Percentiles rank a stretch among this genome's conserved stretches.
These are phyloP conservation scores for Drosophila cyrtoloma DNA, from an alignment of 2,888 invertebrate genomes.

Conservation along the genomic window DNA sequence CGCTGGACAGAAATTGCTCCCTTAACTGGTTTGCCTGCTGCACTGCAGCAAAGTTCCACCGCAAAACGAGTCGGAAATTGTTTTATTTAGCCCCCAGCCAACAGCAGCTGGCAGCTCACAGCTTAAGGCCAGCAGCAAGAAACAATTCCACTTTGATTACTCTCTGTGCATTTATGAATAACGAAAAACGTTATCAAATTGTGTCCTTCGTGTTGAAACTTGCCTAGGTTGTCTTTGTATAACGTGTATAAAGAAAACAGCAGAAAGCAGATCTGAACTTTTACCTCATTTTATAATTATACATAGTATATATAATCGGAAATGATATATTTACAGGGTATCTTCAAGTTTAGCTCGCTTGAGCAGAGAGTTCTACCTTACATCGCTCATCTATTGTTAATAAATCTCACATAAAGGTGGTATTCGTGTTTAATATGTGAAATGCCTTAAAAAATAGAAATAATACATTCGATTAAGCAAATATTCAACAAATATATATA, in stretches of 20 bases:
- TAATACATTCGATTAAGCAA: not conserved
- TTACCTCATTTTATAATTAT: not conserved
- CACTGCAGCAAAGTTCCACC: slow-evolving; percentile 13
- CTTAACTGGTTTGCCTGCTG: slow-evolving; percentile 56
- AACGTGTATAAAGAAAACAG: not conserved
- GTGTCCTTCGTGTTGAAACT: not conserved
- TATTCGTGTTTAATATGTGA: not conserved
- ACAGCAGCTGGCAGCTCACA: slow-evolving; percentile 9
- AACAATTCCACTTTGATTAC: slow-evolving; percentile 3
- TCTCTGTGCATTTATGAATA: slow-evolving; percentile 6
- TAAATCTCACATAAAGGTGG: not conserved
- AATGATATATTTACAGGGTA: not conserved
- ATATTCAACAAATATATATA: not conserved
- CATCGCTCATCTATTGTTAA: not conserved
- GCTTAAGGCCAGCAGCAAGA: not conserved
- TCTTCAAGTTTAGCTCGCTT: not conserved
- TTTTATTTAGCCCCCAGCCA: slow-evolving; percentile 12
- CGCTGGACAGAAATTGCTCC: slow-evolving; percentile 12
- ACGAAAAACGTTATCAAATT: not conserved
- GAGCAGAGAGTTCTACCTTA: not conserved
- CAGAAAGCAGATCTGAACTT: not conserved
- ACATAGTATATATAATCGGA: not conserved
- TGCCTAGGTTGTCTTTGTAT: not conserved
- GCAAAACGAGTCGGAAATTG: slow-evolving; percentile 23
- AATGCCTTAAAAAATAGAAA: not conserved